Evolutionary conservation across 2,113 vertebrate species (phyloP), one percentile per base, ranked within the genome.

Genomic region (Syngnathus scovelli): DNA sequence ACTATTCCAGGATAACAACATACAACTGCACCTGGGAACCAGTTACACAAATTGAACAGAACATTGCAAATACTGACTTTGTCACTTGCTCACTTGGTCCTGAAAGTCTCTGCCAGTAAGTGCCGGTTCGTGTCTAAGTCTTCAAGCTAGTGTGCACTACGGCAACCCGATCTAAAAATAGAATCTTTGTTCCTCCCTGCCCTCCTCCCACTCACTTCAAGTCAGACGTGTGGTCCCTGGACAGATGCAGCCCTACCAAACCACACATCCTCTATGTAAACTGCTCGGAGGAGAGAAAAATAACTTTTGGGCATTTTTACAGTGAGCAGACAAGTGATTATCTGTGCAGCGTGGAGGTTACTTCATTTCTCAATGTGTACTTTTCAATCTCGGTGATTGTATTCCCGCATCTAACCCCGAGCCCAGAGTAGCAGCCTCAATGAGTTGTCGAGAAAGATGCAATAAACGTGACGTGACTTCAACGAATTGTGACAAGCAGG

Each of bases 141-240:
- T 80, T 61, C 7, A 44, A 78, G 74, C 68, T 66, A 21, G 12
- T 23, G 76, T 66, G 80, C 77, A 66, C 79, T 79, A 77, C 76
- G 71, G 85, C 88, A 90, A 86, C 83, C 75, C 78, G 10, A 52
- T 72, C 87, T 90, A 91, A 89, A 90, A 90, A 90, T 91, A 91
- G 85, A 78, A 55, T 70, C 72, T 82, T 82, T 78, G 76, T 83
- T 82, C 70, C 85, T 78, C 81, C 70, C 70, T 74, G 64, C 13
- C 78, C 81, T 83, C 62, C 76, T 63, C 83, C 78, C 67, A 65
- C 80, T 75, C 79, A 68, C 76, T 84, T 86, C 62, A 79, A 81
- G 82, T 78, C 79, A 87, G 80, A 89, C 82, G 76, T 78, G 83
- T 78, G 74, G 76, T 90, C 90, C 86, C 88, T 86, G 84, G 84